phyloP scores from a whole-genome alignment of 2,888 invertebrate species.

The Diadegma fenestrale region DNA sequence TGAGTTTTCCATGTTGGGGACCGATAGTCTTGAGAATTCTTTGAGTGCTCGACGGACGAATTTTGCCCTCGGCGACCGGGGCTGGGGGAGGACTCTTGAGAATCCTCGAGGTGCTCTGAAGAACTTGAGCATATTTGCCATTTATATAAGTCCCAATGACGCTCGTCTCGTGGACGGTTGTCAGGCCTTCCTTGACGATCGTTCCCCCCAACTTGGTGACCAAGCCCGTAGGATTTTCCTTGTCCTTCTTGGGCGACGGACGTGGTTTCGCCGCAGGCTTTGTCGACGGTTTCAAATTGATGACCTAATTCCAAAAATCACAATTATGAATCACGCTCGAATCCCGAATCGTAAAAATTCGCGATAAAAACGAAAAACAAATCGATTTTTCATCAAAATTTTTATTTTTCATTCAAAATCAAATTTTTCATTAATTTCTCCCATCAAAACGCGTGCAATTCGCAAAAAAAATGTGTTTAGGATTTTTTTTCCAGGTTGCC shows the following conservation, averaged over 20 bases:
- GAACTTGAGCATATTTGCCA: conserved; percentile 94
- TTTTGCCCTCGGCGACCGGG: conserved; percentile 86
- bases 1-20: conserved; percentile 86
- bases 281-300: conserved; percentile 91
- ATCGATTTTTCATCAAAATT: too few species aligned
- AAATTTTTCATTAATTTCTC: too few species aligned
- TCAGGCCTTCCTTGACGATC: conserved; percentile 92
- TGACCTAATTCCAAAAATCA: conserved; percentile 81
- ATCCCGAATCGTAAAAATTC: background rate
- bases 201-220: conserved; percentile 95
- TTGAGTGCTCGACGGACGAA: conserved; percentile 89
- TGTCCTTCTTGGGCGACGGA: conserved; percentile 86
- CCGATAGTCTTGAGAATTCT: conserved; percentile 92
- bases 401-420: too few species aligned
- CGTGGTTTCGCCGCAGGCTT: conserved; percentile 86
- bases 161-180: conserved; percentile 94
- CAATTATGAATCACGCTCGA: background rate
- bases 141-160: conserved; percentile 96
- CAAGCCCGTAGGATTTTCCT: conserved; percentile 91
- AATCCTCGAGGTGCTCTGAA: conserved; percentile 92
- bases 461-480: too few species aligned
- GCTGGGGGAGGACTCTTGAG: conserved; percentile 78
- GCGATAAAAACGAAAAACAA: background rate
- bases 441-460: too few species aligned
- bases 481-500: too few species aligned